Conservation (phyloP, 1,140 invertebrate genomes). For the Solenopsis fugax region DNA sequence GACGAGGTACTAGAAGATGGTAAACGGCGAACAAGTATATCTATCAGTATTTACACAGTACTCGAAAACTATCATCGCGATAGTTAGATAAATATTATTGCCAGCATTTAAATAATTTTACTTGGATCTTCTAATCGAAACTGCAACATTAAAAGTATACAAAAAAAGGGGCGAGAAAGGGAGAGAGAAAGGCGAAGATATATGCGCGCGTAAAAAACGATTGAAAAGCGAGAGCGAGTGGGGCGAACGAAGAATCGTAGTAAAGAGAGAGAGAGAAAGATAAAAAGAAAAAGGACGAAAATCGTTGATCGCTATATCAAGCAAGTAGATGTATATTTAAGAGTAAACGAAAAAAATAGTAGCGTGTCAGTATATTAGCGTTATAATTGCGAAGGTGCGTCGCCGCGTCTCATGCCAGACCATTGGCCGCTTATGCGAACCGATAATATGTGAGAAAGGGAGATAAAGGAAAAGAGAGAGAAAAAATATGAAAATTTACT, state of each 20-base stretch:
- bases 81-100: slow-evolving; percentile 69
- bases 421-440: slow-evolving; percentile 74
- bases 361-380: slow-evolving; percentile 75
- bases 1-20: background rate
- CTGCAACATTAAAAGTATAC: slow-evolving; percentile 62
- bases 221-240: slow-evolving; percentile 28
- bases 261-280: slow-evolving; percentile 27
- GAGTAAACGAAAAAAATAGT: slow-evolving; percentile 73
- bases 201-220: slow-evolving; percentile 38
- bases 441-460: slow-evolving; percentile 37
- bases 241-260: slow-evolving; percentile 60
- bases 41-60: slow-evolving; percentile 78
- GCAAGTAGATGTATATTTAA: slow-evolving; percentile 75
- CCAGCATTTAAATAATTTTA: slow-evolving; percentile 50
- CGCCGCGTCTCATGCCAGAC: slow-evolving; percentile 57
- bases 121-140: slow-evolving; percentile 58
- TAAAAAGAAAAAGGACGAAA: slow-evolving; percentile 65
- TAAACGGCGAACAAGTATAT: slow-evolving; percentile 67
- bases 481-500: slow-evolving; percentile 35
- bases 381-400: slow-evolving; percentile 66
- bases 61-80: slow-evolving; percentile 62
- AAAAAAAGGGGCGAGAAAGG: slow-evolving; percentile 8
- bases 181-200: slow-evolving; percentile 43
- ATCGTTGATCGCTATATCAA: slow-evolving; percentile 76
- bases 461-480: background rate